phyloP scores from a whole-genome alignment of 2,113 vertebrate genomes.

The Beaufortia kweichowensis region DNA sequence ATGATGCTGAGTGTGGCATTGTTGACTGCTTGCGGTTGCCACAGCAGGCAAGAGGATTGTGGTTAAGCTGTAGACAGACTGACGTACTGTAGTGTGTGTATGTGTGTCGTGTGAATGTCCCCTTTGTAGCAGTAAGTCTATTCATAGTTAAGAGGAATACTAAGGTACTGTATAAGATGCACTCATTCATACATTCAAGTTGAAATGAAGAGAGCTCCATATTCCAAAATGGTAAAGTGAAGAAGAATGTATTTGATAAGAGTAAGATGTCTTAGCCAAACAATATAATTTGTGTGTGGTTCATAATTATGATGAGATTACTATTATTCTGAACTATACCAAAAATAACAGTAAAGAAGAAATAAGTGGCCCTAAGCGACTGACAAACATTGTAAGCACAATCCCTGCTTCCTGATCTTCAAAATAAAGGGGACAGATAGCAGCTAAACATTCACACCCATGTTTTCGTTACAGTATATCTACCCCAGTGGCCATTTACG shows the following conservation, averaged over 20 bases:
- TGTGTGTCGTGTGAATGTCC: background rate
- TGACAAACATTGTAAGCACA: too few relatives aligned
- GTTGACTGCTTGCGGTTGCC: constrained; percentile 84
- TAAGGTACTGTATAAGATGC: background rate
- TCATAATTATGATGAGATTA: too few relatives aligned
- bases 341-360: too few relatives aligned
- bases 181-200: background rate
- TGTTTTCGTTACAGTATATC: too few relatives aligned
- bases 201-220: background rate
- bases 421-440: too few relatives aligned
- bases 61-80: constrained; percentile 73
- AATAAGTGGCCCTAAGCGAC: too few relatives aligned
- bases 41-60: constrained; percentile 76
- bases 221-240: background rate
- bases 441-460: too few relatives aligned
- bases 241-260: background rate
- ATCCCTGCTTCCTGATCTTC: too few relatives aligned
- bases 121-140: background rate
- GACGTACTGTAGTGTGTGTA: constrained; percentile 55
- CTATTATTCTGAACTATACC: too few relatives aligned
- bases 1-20: constrained; percentile 77
- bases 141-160: background rate
- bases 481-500: background rate
- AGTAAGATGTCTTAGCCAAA: too few relatives aligned
- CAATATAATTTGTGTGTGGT: too few relatives aligned